Percentiles rank a stretch among this genome's conserved stretches.
phyloP scores from a whole-genome alignment of 2,113 vertebrate species.

The Vulpes lagopus region DNA sequence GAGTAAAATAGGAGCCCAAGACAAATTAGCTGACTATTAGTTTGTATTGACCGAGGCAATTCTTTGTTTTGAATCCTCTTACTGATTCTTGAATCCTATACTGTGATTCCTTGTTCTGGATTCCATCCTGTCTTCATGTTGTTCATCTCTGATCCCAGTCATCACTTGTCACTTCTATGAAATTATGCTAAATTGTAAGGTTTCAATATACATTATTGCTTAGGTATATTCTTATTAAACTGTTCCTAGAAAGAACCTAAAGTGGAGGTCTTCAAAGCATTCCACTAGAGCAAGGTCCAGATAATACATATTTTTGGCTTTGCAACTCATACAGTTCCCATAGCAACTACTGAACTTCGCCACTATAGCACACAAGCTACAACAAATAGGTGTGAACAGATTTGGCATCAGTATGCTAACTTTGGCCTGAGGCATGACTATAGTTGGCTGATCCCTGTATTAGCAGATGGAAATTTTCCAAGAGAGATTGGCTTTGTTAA shows the following conservation, averaged over 20 bases:
- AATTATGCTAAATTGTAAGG: background rate
- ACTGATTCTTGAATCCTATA: background rate
- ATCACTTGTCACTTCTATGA: background rate
- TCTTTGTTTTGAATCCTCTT: background rate
- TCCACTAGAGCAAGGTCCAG: background rate
- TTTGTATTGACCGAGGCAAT: background rate
- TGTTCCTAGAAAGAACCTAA: background rate
- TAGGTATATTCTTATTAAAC: background rate
- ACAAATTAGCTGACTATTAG: background rate
- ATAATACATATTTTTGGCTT: background rate
- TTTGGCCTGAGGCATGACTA: background rate
- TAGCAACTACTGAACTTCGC: background rate
- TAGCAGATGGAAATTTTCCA: background rate
- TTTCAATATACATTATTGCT: background rate
- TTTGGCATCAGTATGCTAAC: background rate
- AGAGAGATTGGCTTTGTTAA: constrained; percentile 35
- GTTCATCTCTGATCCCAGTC: background rate
- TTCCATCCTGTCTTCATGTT: background rate
- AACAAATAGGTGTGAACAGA: background rate
- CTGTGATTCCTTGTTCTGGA: background rate
- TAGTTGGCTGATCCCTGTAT: background rate
- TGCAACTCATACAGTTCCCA: background rate
- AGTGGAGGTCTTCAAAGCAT: background rate
- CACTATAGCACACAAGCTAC: background rate
- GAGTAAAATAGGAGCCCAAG: background rate